Percentiles rank a stretch among this genome's conserved stretches.
These are phyloP conservation scores for Marmota flaviventris DNA, from an alignment of 2,113 vertebrate genomes.

Conservation along the genomic window DNA sequence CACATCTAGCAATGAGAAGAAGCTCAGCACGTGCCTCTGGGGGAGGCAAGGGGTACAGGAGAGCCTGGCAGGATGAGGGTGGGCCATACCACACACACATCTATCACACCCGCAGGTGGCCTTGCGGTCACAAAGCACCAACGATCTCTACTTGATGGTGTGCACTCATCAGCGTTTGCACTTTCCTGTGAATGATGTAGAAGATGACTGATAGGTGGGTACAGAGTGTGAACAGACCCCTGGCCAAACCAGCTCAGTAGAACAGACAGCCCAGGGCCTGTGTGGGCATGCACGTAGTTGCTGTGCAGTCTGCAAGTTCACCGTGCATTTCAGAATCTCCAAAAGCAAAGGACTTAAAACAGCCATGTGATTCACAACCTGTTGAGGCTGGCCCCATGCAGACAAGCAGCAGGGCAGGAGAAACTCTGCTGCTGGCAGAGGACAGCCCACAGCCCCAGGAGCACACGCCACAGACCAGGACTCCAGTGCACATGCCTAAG, in stretches of 20 bases:
- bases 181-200: not conserved
- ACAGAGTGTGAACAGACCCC: not conserved
- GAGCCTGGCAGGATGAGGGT: not conserved
- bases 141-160: not conserved
- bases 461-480: not conserved
- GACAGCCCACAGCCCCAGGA: not conserved
- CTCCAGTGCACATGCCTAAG: fast-evolving
- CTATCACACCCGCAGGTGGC: no score
- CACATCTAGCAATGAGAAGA: fast-evolving
- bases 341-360: not conserved
- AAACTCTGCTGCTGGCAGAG: not conserved
- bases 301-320: not conserved
- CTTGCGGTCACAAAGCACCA: not conserved
- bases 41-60: no score
- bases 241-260: not conserved
- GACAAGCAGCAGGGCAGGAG: not conserved
- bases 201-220: not conserved
- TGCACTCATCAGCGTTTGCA: fast-evolving
- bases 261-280: not conserved
- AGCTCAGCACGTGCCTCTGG: not conserved
- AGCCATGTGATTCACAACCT: fast-evolving
- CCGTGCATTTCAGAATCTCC: not conserved
- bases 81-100: fast-evolving
- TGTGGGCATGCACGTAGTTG: fast-evolving
- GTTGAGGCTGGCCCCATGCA: no score